Conservation (phyloP, 1,140 invertebrate genomes). For the Mizuhopecten yessoensis region DNA sequence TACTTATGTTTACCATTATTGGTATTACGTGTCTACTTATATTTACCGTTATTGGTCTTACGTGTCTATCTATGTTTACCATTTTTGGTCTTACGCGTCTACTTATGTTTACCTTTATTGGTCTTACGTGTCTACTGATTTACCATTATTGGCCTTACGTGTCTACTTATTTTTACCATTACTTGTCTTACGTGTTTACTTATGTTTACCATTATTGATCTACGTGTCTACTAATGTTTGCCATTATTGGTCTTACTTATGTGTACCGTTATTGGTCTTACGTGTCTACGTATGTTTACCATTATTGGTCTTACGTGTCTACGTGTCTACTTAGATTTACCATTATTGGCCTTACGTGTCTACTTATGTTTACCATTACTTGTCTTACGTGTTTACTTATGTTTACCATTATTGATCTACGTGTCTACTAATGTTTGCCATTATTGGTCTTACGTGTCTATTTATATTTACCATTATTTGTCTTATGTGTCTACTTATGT, state of each 20-base stretch:
- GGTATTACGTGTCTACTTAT: neutral
- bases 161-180: too few species aligned
- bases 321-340: neutral
- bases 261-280: neutral
- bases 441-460: too few species aligned
- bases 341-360: too few species aligned
- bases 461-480: neutral
- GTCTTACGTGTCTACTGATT: neutral
- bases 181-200: too few species aligned
- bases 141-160: too few species aligned
- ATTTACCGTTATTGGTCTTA: neutral
- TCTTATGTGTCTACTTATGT: too few species aligned
- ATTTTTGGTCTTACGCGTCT: neutral
- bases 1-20: too few species aligned
- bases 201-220: neutral
- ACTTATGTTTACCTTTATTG: neutral
- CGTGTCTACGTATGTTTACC: neutral
- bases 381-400: neutral
- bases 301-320: neutral
- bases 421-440: neutral
- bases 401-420: neutral
- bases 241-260: too few species aligned
- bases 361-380: neutral
- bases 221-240: neutral
- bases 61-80: neutral